A percentile compares a stretch with the other conserved stretches of the same genome.
Evolutionary conservation across 2,888 invertebrate species (phyloP).

Genomic region (Hecatera dysodea): DNA sequence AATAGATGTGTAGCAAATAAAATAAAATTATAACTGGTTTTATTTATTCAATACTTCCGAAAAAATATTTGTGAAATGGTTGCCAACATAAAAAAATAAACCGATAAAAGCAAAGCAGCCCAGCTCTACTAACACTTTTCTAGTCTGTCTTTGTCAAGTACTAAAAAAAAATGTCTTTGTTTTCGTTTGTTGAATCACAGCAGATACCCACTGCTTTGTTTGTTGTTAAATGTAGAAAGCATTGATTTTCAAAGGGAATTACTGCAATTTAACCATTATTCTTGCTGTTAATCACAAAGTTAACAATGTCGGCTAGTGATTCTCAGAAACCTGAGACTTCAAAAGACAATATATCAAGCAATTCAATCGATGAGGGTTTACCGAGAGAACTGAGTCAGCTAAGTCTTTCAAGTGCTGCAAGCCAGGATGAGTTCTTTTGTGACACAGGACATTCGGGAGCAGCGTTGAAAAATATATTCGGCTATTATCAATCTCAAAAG

Average conservation of each 20-base stretch:
- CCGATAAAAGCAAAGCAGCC: background rate
- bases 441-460: slow-evolving; percentile 95
- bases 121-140: slow-evolving; percentile 20
- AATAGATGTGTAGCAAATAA: background rate
- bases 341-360: slow-evolving; percentile 88
- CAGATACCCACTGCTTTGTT: slow-evolving; percentile 62
- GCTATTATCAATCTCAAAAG: slow-evolving; percentile 95
- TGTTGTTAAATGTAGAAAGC: slow-evolving; percentile 50
- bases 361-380: slow-evolving; percentile 90
- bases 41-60: too few species aligned
- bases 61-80: background rate
- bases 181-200: slow-evolving; percentile 70
- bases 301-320: slow-evolving; percentile 85
- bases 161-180: slow-evolving; percentile 72
- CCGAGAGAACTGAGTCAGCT: slow-evolving; percentile 93
- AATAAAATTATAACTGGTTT: background rate
- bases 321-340: slow-evolving; percentile 83
- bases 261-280: slow-evolving; percentile 9
- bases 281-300: slow-evolving; percentile 7
- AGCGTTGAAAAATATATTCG: slow-evolving; percentile 95
- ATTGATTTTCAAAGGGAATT: slow-evolving; percentile 35
- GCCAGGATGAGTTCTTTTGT: slow-evolving; percentile 95
- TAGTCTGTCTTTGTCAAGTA: slow-evolving; percentile 42
- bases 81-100: slow-evolving; percentile 18
- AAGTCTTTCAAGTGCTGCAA: slow-evolving; percentile 92